Base-by-base conservation (phyloP, 2,113 vertebrate genomes). In the Naja naja region DNA sequence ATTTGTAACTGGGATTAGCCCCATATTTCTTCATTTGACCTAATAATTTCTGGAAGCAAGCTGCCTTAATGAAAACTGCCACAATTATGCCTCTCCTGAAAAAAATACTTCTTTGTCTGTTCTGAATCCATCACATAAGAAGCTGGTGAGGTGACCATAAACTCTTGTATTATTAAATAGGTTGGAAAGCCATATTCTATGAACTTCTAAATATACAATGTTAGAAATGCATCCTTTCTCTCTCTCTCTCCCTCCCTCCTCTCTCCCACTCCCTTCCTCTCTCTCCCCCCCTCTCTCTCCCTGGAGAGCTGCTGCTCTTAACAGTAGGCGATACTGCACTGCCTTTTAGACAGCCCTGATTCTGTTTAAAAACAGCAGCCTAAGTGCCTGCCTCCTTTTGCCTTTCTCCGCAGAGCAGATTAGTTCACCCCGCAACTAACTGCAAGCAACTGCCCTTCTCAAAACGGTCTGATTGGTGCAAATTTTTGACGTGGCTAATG, bases 201-300 rank as follows among this genome's bases (percentile, higher is more conserved):
- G 34, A 43, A 5, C 22, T 25, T 39, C 49, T 45, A 25, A 45
- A 54, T 85, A 30, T 47, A 25, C 16, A 43, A 20, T 58, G 30
- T 87, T 34, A 23, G 55, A 86, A 23, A 47, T 27, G 23, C 7
- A 20, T 54, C 22, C 1, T 81, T n/a, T n/a, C 69, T 20, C 69
- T 20, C 64, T n/a, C 2, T 16, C 89, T 23, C 34, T 39, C 30
- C 1, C 34, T 43, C 12, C 1, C 74, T 39, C 10, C n/a, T 22
- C 69, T 81, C 4, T 2, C 34, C 7, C 11, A 0, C 34, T 9
- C n/a, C 2, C 34, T 3, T 0, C 22, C 22, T 14, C 16, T 4
- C 0, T 12, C 16, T 1, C n/a, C 6, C 16, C 3, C 16, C 12
- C 1, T 2, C 27, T 5, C n/a, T 22, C 39, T 10, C 16, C 22